Evolutionary conservation across 1,140 invertebrate species (phyloP), one percentile per base, ranked within the genome.

Genomic region (Procambarus virginalis): DNA sequence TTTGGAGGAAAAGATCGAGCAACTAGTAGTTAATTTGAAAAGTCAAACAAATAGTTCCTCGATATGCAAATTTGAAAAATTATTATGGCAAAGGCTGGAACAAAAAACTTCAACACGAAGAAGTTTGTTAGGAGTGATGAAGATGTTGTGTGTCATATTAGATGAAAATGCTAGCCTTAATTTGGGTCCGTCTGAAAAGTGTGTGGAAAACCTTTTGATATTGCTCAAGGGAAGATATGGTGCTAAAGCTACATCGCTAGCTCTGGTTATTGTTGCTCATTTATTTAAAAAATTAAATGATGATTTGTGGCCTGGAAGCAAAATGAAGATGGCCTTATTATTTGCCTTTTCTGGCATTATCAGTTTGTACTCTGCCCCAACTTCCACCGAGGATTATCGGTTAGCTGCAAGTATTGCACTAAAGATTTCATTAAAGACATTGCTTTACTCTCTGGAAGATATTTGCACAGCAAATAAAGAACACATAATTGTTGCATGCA

Each of bases 371-470:
- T 80, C 89, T 22, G 34, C 20, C 3, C 49, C 83, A 17, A 86
- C 89, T n/a, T 80, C 83, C 48, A 85, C 89, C 49, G 89, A 90
- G 75, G 89, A 90, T 51, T 85, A 86, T 34, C n/a, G 89, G 9
- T 46, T 86, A 46, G 83, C 83, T 48, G 89, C 89, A 8, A 75
- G 58, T 22, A 45, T 8, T 14, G 89, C 83, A 51, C 77, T 90
- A 20, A 86, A 22, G 22, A 58, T 81, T 48, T 76, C 82, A 22
- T 1, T 90, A 12, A 81, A 76, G n/a, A 6, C 68, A 68, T 22
- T 89, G 20, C 34, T 89, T 6, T 51, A 2, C 45, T 34, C 34
- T 64, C 22, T 46, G 34, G 14, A 22, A 14, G 14, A 70, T 34
- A 12, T 84, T 9, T 4, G 34, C 17, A 12, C 46, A 45, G 8